These are phyloP conservation scores for Brachirus orientalis DNA, from an alignment of 2,113 vertebrate genomes.

Conservation along the genomic window DNA sequence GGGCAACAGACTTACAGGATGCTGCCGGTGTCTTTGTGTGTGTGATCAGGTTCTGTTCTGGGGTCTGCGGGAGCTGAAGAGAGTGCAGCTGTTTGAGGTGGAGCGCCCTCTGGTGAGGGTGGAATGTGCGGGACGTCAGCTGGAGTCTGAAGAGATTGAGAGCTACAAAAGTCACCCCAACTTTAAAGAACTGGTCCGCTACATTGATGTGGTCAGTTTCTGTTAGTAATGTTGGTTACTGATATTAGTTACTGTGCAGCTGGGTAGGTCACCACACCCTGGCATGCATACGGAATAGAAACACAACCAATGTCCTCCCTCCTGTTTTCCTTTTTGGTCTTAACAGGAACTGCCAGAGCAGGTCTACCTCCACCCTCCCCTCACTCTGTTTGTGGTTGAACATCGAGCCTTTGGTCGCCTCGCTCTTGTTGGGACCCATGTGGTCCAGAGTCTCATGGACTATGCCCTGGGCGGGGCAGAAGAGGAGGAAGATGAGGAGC, in stretches of 20 bases:
- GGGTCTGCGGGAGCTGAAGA: slow-evolving; percentile 89
- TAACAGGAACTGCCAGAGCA: slow-evolving; percentile 91
- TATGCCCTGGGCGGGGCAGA: slow-evolving; percentile 78
- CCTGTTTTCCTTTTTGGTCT: background rate
- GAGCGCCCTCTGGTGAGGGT: slow-evolving; percentile 89
- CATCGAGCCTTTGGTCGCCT: slow-evolving; percentile 87
- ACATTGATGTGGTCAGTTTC: slow-evolving; percentile 88
- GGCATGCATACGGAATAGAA: background rate
- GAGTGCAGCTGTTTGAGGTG: slow-evolving; percentile 92
- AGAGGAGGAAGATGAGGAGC: slow-evolving; percentile 80
- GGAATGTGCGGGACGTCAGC: slow-evolving; percentile 88
- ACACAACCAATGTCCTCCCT: background rate
- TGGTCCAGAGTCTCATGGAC: slow-evolving; percentile 87
- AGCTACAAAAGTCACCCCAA: slow-evolving; percentile 87
- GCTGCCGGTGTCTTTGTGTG: background rate
- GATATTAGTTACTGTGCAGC: no score
- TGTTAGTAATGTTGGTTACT: no score
- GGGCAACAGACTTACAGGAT: background rate
- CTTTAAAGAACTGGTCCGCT: slow-evolving; percentile 89
- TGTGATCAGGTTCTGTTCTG: slow-evolving; percentile 90
- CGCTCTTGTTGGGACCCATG: slow-evolving; percentile 88
- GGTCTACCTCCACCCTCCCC: slow-evolving; percentile 91
- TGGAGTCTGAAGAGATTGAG: slow-evolving; percentile 91
- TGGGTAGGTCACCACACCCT: no score
- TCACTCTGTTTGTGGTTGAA: slow-evolving; percentile 92